These are phyloP conservation scores for Diogma glabrata DNA, from an alignment of 2,888 invertebrate species.

Conservation along the genomic window DNA sequence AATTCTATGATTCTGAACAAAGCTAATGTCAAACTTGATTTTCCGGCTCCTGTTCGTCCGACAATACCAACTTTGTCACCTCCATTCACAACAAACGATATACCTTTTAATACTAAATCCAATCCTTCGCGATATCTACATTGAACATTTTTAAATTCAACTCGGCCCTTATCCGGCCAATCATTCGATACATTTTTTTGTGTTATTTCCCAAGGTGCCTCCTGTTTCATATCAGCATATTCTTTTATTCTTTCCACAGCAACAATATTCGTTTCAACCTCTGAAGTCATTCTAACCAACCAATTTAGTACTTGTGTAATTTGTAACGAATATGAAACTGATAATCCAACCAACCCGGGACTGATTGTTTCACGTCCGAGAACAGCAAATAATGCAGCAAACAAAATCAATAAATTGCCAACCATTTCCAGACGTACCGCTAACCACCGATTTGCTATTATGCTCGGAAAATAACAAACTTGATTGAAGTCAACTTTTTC, in stretches of 20 bases:
- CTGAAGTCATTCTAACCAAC: constrained; percentile 91
- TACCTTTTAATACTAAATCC: constrained; percentile 72
- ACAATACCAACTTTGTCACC: constrained; percentile 87
- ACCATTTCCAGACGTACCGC: constrained; percentile 92
- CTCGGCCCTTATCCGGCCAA: constrained; percentile 76
- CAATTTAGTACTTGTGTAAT: constrained; percentile 92
- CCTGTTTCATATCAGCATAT: constrained; percentile 77
- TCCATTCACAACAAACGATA: constrained; percentile 64
- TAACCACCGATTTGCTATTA: constrained; percentile 92
- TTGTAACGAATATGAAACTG: constrained; percentile 78
- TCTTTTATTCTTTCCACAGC: constrained; percentile 96
- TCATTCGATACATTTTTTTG: constrained; percentile 47
- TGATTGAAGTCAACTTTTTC: constrained; percentile 85
- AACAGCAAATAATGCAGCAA: constrained; percentile 87
- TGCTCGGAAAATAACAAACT: constrained; percentile 82
- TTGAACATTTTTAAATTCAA: constrained; percentile 69
- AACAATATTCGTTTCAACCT: constrained; percentile 95
- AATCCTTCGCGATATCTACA: constrained; percentile 78
- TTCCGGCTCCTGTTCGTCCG: constrained; percentile 84
- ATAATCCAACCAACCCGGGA: constrained; percentile 77
- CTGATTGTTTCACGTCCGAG: constrained; percentile 56
- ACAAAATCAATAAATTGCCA: constrained; percentile 90
- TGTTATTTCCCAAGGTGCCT: constrained; percentile 65
- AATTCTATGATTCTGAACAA: constrained; percentile 85
- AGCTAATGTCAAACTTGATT: constrained; percentile 78